Base-by-base conservation (phyloP, 2,113 vertebrate species). In the Neopipo cinnamomea region DNA sequence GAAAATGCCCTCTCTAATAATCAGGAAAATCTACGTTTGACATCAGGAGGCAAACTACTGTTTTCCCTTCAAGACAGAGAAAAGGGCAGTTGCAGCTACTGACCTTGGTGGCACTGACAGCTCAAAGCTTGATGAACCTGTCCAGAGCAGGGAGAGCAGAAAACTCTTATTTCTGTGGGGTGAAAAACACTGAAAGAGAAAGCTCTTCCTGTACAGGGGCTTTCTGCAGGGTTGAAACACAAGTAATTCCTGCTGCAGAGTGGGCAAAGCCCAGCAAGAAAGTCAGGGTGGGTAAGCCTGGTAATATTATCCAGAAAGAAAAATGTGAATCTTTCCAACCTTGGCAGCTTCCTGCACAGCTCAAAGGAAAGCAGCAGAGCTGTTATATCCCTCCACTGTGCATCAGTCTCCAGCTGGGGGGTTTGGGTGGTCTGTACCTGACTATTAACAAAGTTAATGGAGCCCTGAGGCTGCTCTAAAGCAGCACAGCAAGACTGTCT, bases 381-480 rank as follows among this genome's bases (percentile, higher is more conserved):
- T 61, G 27, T 17, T 42, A 8, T 3, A 47, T 18, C 52, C 27
- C 50, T 63, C 17, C 41, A 2, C 24, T 31, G 23, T 0, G 5
- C 44, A 17, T 22, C 53, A 46, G 2, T 3, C 41, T 77, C n/a
- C 63, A 84, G 67, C 52, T 56, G 33, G 23, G 35, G 7, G 4
- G 20, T 59, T 74, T 35, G 42, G 41, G 13, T 41, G 66, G 4
- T 16, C 30, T 1, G 2, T 5, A 56, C 0, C 0, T 21, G 56
- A 19, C 18, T 33, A 8, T 28, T 46, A 17, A 61, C 16, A 52
- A 66, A 50, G 42, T n/a, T 31, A 55, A 46, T 27, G n/a, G 24
- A 70, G 37, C 20, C 63, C 62, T 25, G 37, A 77, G 74, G 58
- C 39, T 85, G 50, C 46, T 50, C 18, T 28, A 28, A 67, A 8